Base-by-base conservation (phyloP, 1,140 invertebrate species). In the Caerostris darwini region DNA sequence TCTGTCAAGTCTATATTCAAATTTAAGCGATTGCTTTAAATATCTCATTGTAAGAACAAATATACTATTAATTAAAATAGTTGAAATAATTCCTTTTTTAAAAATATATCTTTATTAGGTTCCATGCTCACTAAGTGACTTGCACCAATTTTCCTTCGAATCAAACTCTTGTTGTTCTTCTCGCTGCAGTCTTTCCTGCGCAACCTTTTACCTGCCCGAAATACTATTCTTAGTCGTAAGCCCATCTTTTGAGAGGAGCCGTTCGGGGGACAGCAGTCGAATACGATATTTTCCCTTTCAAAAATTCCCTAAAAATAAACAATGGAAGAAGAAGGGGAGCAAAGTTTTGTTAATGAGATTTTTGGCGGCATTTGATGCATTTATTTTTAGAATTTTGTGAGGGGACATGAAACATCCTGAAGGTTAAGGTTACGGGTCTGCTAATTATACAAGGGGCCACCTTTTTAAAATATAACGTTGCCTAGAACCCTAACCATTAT, bases 341-440 rank as follows among this genome's bases (percentile, higher is more conserved):
- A 85, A 34, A 61, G 56, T 88, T 94, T 94, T 94, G 85, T 94
- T 94, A 94, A 94, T 94, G 92, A 94, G 86, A 67, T 67, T 58
- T 90, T 94, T 64, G 19, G 85, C 19, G 92, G 61, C 59, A 93
- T 85, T 93, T 83, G 82, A 93, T 93, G 61, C 64, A 64, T 88
- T 59, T 94, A 94, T 94, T 94, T 94, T 94, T 94, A 64, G 86
- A 34, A 57, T 12, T 88, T 94, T 90, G 61, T 88, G 50, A 61
- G n/a, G 67, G 82, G 61, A 53, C 82, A 5, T 10, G 57, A 4
- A 34, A n/a, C 67, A 5, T 57, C 82, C 10, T 94, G 92, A 94
- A 94, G 92, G 92, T 94, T 94, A 94, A 94, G 92, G 92, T 94
- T 94, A 50, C 64, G 50, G 14, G 57, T 14, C 19, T 85, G 19